Percentiles rank a stretch among this genome's conserved stretches.
phyloP scores from a whole-genome alignment of 2,797 vertebrate species.

The Siniperca scherzeri region DNA sequence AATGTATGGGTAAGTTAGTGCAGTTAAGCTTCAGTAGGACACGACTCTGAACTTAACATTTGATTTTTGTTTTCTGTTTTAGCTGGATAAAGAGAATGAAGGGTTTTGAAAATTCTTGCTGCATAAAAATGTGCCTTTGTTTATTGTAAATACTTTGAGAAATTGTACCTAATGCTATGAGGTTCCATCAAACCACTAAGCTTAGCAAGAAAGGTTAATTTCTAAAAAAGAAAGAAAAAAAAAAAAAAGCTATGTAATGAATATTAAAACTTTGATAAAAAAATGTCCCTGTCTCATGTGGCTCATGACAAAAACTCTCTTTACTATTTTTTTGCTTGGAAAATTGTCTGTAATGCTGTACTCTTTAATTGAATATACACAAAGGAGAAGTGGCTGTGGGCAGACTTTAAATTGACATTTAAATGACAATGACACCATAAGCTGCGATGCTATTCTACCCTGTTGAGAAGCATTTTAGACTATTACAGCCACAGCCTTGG shows the following conservation, averaged over 20 bases:
- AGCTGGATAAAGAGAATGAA: neutral
- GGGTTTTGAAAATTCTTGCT: neutral
- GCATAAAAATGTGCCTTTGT: neutral
- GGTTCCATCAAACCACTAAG: neutral
- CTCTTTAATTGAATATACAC: conserved; percentile 39
- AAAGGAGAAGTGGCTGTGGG: conserved; percentile 32
- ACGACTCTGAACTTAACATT: neutral
- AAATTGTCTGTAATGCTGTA: conserved; percentile 16
- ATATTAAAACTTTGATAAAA: conserved; percentile 4
- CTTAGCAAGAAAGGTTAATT: neutral
- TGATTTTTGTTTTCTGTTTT: neutral
- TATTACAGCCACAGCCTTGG: conserved; percentile 43
- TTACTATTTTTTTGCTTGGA: neutral
- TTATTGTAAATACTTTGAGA: neutral
- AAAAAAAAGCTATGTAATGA: neutral
- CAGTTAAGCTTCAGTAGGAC: neutral
- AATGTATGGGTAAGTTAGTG: neutral
- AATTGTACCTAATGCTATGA: neutral
- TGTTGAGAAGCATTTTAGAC: conserved; percentile 46
- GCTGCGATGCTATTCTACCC: conserved; percentile 35
- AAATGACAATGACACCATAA: conserved; percentile 60
- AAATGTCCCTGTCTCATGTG: neutral
- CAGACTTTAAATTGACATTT: conserved; percentile 56
- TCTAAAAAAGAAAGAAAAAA: neutral
- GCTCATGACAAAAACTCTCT: neutral